Evolutionary conservation across 1,140 invertebrate genomes (phyloP), one percentile per base, ranked within the genome.

Genomic region (Mycetomoellerius zeteki): DNA sequence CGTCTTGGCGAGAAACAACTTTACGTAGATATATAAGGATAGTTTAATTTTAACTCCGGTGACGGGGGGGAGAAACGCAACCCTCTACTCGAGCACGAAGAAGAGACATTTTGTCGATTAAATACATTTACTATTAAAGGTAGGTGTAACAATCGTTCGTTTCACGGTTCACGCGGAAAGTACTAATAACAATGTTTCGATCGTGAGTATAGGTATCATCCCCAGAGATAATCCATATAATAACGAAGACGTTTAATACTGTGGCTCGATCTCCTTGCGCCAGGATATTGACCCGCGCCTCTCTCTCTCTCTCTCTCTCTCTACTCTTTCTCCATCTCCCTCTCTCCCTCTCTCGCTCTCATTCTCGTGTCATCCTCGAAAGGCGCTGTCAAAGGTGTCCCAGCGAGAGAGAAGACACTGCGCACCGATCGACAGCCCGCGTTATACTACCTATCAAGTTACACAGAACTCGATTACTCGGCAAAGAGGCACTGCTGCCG

Each of bases 381-480:
- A 84, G 21, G 62, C 30, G 14, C 43, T 62, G 77, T 86, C 85
- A 86, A 86, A 86, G 77, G 76, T 62, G 65, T 60, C 56, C 47
- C 56, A 64, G 30, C 30, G 65, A 84, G 47, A 47, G 47, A 30
- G 77, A 87, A 87, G 80, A 81, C 65, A 52, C 56, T 19, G 60
- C 84, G 75, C 47, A 73, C 37, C 81, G 62, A 85, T 88, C 88
- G 86, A 71, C 78, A 89, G 78, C 33, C 56, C 78, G 58, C 78
- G 50, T 85, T 85, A 69, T 82, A 64, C 82, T 85, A 69, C 72
- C 88, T 88, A 89, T 91, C 87, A 77, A 85, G 71, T 89, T 86
- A 91, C 78, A 72, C 21, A 50, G 69, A 87, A 91, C 85, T 91
- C 85, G 90, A 91, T 91, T 90, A 90, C 67, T 71, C 50, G 75